Evolutionary conservation across 2,113 vertebrate genomes (phyloP), one percentile per base, ranked within the genome.

Genomic region (Eulemur rufifrons): DNA sequence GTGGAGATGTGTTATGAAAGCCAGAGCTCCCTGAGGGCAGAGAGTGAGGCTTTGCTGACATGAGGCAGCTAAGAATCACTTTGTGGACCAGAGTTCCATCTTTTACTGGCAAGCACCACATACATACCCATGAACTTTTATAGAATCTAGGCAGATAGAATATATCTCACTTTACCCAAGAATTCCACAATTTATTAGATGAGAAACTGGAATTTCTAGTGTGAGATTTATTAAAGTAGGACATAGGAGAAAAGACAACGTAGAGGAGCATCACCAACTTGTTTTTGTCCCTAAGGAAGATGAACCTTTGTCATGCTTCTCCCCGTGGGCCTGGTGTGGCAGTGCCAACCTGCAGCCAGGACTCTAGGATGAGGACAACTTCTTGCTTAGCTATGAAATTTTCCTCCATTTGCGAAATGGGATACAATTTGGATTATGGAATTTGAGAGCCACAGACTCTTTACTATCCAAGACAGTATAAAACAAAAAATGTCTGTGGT

Each of bases 51-150:
- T 32, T 3, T 20, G 47, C 34, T 23, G 12, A 42, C 59, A 17
- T 0, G 23, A 78, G 59, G 66, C 12, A 39, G 84, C n/a, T 15
- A 32, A 6, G 63, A 32, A 21, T 21, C 5, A 1, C 9, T 32
- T 9, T 14, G 29, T 27, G 63, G 27, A 2, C 4, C 8, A 47
- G 13, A 47, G 71, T 50, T 3, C 4, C 3, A 8, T 23, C 80
- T 69, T 29, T 54, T 2, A 12, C 14, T 2, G 7, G 59, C 59
- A 18, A 0, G 0, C 0, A 56, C 25, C 32, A 42, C 3, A 39
- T 39, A 39, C 39, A 11, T 0, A 27, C 18, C 0, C 4, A 1
- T 2, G 10, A 45, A 9, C 56, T 42, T 74, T 17, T 32, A 23
- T 4, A 47, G 20, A 88, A 71, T 27, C 47, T 15, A 39, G 0